These are phyloP conservation scores for Helicoverpa armigera DNA, from an alignment of 1,140 invertebrate genomes.

Conservation along the genomic window DNA sequence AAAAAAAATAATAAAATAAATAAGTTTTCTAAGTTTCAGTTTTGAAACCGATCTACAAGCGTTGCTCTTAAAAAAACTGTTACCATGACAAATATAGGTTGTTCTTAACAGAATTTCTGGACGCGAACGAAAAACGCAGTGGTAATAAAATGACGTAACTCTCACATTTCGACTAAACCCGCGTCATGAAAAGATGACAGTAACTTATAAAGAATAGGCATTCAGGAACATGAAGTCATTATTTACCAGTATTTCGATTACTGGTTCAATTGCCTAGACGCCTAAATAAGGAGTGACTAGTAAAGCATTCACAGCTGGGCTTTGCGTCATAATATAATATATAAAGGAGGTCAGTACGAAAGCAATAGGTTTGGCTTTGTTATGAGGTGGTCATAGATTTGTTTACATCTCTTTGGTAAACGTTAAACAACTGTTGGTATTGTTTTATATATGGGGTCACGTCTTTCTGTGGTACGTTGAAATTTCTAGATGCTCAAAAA, in stretches of 20 bases:
- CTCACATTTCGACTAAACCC: not conserved
- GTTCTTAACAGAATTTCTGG: too few relatives aligned
- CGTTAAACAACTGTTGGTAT: not conserved
- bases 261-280: not conserved
- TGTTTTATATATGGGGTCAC: not conserved
- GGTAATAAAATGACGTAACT: too few relatives aligned
- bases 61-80: too few relatives aligned
- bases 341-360: not conserved
- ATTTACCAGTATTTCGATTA: conserved; percentile 3
- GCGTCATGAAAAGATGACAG: not conserved
- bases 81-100: too few relatives aligned
- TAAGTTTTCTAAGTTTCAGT: too few relatives aligned
- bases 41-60: too few relatives aligned
- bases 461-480: too few relatives aligned
- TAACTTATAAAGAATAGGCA: not conserved
- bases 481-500: too few relatives aligned
- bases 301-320: not conserved
- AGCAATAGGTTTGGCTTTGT: not conserved
- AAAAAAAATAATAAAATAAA: too few relatives aligned
- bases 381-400: not conserved
- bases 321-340: not conserved
- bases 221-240: conserved; percentile 5
- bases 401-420: not conserved
- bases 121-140: not conserved
- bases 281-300: conserved; percentile 20